phyloP scores from a whole-genome alignment of 2,797 vertebrate genomes.

The Xiphophorus birchmanni region DNA sequence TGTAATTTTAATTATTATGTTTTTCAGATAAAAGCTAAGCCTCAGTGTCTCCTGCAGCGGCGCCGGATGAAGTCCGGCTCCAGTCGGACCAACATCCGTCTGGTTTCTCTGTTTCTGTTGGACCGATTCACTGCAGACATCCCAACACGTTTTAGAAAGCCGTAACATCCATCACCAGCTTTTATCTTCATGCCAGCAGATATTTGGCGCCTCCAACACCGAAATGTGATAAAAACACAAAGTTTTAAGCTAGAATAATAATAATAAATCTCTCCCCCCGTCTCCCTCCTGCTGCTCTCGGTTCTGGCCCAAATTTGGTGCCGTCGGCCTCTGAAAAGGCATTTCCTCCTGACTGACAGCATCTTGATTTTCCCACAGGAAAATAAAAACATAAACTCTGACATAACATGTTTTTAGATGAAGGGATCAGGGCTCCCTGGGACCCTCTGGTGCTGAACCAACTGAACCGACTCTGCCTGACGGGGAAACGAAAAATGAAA shows the following conservation, averaged over 20 bases:
- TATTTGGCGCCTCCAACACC: conserved; percentile 28
- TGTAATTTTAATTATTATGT: neutral
- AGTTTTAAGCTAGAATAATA: conserved; percentile 45
- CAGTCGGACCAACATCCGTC: neutral
- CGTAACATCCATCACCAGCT: neutral
- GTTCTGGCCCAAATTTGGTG: conserved; percentile 65
- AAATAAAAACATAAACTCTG: conserved; percentile 66
- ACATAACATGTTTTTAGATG: conserved; percentile 56
- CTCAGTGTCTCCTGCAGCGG: neutral
- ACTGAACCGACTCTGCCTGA: neutral
- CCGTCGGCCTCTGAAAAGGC: conserved; percentile 42
- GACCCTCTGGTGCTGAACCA: conserved; percentile 23
- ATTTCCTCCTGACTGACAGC: conserved; percentile 51
- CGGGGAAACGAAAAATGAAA: neutral
- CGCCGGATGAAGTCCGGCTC: too few relatives aligned
- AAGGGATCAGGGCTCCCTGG: conserved; percentile 48
- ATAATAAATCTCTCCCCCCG: conserved; percentile 1
- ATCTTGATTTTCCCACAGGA: conserved; percentile 70
- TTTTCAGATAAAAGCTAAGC: neutral
- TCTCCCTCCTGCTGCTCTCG: conserved; percentile 9
- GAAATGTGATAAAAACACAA: conserved; percentile 1
- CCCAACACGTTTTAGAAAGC: neutral
- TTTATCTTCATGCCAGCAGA: conserved; percentile 17
- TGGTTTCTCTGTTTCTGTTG: neutral
- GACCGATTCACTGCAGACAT: neutral